Evolutionary conservation across 2,113 vertebrate genomes (phyloP).

Genomic region (Puffinus mauretanicus): DNA sequence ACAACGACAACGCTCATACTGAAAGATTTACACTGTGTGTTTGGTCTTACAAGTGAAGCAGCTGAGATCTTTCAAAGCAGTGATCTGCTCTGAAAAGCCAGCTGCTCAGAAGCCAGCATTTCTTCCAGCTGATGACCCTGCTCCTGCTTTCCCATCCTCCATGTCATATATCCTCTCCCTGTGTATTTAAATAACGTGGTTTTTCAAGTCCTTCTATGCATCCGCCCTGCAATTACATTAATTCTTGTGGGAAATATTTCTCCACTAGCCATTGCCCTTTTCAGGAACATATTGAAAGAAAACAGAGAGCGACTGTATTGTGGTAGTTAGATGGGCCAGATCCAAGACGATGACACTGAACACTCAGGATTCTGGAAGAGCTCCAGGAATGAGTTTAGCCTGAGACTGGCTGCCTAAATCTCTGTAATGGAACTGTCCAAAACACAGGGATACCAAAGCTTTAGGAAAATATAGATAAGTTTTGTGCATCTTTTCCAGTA

Average conservation of each 20-base stretch:
- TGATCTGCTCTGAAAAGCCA: neutral
- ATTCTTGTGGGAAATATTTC: neutral
- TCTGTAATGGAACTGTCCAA: neutral
- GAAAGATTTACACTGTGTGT: neutral
- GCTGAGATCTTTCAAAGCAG: neutral
- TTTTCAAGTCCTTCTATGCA: neutral
- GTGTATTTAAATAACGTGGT: neutral
- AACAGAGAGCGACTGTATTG: neutral
- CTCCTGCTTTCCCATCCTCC: neutral
- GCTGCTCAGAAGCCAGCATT: neutral
- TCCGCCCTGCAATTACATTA: neutral
- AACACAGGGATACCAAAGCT: neutral
- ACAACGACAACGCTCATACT: neutral
- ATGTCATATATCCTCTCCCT: neutral
- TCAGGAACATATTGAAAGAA: neutral
- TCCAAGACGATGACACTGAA: neutral
- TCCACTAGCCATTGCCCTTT: neutral
- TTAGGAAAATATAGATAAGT: neutral
- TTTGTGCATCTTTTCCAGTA: neutral
- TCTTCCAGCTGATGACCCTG: neutral
- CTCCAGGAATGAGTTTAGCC: neutral
- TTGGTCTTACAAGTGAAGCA: neutral
- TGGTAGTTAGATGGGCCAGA: neutral
- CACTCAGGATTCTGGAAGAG: neutral
- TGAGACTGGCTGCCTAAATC: neutral